Evolutionary conservation across 2,888 invertebrate genomes (phyloP), one percentile per base, ranked within the genome.

Genomic region (Philaethria dido): DNA sequence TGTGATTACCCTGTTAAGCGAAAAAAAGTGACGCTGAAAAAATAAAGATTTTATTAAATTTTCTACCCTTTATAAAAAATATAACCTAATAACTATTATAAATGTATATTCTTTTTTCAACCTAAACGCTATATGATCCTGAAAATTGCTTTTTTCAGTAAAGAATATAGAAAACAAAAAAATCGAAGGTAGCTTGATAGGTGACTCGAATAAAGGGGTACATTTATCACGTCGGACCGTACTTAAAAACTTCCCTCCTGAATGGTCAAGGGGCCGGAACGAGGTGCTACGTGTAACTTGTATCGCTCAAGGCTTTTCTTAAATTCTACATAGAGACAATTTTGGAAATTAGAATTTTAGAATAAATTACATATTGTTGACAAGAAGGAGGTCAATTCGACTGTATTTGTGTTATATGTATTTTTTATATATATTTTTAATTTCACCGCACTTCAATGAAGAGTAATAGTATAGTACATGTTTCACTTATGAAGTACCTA

Each of bases 191-290:
- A 50, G 3, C 50, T 25, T 60, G 59, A 60, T 60, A 50, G 59
- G 59, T 33, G 59, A 50, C 20, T 60, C 48, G 59, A 50, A 65
- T 59, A 60, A 60, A 60, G 33, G 44, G 57, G 39, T 64, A 48
- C 59, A 65, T 65, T 60, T 65, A 52, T 65, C 59, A 65, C 18
- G 42, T 60, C 64, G n/a, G 39, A 25, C 50, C 18, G 59, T 48
- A 52, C 48, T 65, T 65, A 59, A 65, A 64, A 59, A 65, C 39
- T 60, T 57, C 59, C 50, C 64, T 52, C 33, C 20, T 25, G 33
- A 44, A 60, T 65, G 42, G 59, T 48, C 64, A 65, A 60, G 42
- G 59, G 59, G 50, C 13, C 48, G 29, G n/a, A 65, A 65, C 29
- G 42, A n/a, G 33, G 45, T 44, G 47, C 33, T 50, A 20, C 29